Conservation (phyloP, 1,140 invertebrate species). For the Polypedilum pembai region DNA sequence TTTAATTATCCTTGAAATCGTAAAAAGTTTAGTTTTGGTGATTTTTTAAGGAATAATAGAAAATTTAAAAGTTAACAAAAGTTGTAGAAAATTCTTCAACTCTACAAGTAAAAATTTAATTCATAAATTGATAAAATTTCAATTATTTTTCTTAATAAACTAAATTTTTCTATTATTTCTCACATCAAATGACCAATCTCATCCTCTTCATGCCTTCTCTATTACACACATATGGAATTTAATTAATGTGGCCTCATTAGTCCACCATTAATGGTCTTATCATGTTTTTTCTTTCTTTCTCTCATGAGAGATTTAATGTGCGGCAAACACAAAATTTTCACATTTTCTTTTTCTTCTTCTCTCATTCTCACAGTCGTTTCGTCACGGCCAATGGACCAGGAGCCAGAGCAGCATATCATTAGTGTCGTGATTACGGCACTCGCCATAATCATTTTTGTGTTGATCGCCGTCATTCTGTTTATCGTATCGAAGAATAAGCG, state of each 20-base stretch:
- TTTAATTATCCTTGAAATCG: conserved; percentile 24
- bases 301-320: neutral
- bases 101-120: too few species aligned
- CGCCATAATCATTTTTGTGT: conserved; percentile 62
- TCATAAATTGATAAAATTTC: too few species aligned
- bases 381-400: conserved; percentile 44
- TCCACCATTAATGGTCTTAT: conserved; percentile 6
- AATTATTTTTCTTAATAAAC: too few species aligned
- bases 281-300: conserved; percentile 28
- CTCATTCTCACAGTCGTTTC: conserved; percentile 38
- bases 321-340: too few species aligned
- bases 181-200: too few species aligned
- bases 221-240: neutral
- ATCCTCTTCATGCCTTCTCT: neutral
- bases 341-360: too few species aligned
- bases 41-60: neutral
- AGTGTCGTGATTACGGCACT: conserved; percentile 69
- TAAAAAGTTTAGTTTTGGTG: neutral
- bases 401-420: conserved; percentile 55
- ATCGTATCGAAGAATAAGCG: conserved; percentile 62
- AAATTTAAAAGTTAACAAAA: too few species aligned
- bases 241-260: conserved; percentile 23
- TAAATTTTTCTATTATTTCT: too few species aligned
- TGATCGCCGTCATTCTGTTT: conserved; percentile 60
- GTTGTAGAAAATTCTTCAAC: too few species aligned